phyloP scores from a whole-genome alignment of 23 tunicate species.

The Trididemnum miniatum region DNA sequence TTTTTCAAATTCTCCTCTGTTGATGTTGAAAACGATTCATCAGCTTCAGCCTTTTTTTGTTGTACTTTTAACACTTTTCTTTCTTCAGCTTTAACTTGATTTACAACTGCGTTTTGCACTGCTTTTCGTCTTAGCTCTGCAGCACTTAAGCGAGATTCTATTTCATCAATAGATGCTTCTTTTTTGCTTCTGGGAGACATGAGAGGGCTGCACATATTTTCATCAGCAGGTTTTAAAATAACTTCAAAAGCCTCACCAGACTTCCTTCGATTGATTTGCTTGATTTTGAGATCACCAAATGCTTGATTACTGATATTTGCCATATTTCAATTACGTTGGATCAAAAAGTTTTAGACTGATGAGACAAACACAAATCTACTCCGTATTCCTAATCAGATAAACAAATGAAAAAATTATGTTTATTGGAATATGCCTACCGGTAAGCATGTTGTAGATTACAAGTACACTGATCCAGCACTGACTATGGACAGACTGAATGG shows the following conservation, averaged over 20 bases:
- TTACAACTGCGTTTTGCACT: conserved; percentile 61
- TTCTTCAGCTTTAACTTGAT: conserved; percentile 75
- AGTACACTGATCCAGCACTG: no score
- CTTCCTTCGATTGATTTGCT: conserved; percentile 61
- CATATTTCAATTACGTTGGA: no score
- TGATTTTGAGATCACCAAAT: conserved; percentile 60
- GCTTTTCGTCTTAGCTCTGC: conserved; percentile 87
- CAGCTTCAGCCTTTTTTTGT: conserved; percentile 75
- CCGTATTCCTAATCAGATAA: no score
- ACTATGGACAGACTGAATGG: no score
- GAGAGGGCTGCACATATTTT: conserved; percentile 41
- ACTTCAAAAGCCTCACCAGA: conserved; percentile 88
- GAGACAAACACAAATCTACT: no score
- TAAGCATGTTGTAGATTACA: no score
- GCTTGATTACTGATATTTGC: no score
- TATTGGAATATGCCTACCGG: no score
- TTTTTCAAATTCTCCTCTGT: conserved; percentile 60
- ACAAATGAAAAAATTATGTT: no score
- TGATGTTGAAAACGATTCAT: conserved; percentile 45
- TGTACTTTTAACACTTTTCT: conserved; percentile 72
- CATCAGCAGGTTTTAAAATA: conserved; percentile 55
- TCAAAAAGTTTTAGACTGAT: no score
- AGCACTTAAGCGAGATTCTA: conserved; percentile 48
- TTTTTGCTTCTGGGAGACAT: conserved; percentile 53
- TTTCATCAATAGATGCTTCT: conserved; percentile 70